These are phyloP conservation scores for Paratrypauchen microcephalus DNA, from an alignment of 2,797 vertebrate species.

Conservation along the genomic window DNA sequence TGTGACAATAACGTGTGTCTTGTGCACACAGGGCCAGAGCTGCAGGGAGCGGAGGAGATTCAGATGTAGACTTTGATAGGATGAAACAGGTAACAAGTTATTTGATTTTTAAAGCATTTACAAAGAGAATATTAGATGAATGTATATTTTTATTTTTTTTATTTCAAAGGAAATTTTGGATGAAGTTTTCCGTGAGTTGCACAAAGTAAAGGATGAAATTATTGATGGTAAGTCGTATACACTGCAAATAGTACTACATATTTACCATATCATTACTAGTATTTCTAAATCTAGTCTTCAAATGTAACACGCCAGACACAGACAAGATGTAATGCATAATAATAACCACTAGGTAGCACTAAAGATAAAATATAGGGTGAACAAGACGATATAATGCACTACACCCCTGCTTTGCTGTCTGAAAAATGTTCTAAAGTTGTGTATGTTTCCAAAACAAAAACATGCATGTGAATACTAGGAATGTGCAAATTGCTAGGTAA, in stretches of 20 bases:
- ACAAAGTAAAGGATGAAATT: conserved; percentile 99
- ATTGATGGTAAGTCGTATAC: conserved; percentile 86
- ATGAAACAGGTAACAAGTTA: conserved; percentile 90
- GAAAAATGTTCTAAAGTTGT: no score
- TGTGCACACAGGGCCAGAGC: conserved; percentile 85
- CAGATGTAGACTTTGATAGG: conserved; percentile 95
- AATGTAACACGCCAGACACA: not conserved
- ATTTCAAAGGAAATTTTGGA: conserved; percentile 92
- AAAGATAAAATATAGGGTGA: conserved; percentile 24
- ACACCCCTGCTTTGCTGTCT: no score
- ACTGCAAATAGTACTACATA: not conserved
- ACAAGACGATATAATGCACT: no score
- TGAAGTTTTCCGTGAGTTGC: conserved; percentile 96
- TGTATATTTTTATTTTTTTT: conserved; percentile 9
- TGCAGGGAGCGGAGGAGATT: conserved; percentile 84
- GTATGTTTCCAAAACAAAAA: no score
- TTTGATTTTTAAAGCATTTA: not conserved
- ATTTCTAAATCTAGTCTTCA: not conserved
- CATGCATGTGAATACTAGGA: no score
- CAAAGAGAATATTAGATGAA: not conserved
- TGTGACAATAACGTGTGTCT: not conserved
- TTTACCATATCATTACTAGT: not conserved
- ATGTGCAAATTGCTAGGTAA: no score
- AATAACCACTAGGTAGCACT: conserved; percentile 56
- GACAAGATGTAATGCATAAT: conserved; percentile 11